Evolutionary conservation across 92 coral and sea anemone genomes (phyloP).

Genomic region (Phenganax subtilis): DNA sequence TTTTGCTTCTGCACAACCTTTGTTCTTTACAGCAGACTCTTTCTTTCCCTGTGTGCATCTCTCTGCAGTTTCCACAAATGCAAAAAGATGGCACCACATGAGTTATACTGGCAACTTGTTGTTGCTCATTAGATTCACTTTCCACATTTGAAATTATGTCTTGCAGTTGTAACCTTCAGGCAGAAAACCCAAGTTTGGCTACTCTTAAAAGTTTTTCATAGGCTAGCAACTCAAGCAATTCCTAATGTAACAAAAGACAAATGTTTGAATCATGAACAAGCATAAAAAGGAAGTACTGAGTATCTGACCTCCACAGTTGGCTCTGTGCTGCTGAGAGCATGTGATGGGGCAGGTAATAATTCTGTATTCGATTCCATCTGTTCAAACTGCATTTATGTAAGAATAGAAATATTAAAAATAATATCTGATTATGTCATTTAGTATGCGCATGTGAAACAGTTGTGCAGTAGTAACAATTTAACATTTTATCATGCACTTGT

Average conservation of each 20-base stretch:
- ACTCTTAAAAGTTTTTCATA: constrained; percentile 5
- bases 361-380: too few species aligned
- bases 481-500: not conserved
- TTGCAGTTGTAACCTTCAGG: constrained; percentile 20
- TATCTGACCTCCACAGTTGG: not conserved
- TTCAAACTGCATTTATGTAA: too few species aligned
- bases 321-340: not conserved
- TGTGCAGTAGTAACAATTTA: not conserved
- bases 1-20: constrained; percentile 2
- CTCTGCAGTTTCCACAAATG: constrained; percentile 28
- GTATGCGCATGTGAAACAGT: not conserved
- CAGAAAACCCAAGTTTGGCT: constrained; percentile 4
- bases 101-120: not conserved
- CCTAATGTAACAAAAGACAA: not conserved
- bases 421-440: too few species aligned
- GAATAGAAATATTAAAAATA: too few species aligned
- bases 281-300: not conserved
- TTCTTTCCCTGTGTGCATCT: constrained; percentile 17
- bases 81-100: constrained; percentile 19
- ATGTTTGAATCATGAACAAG: not conserved
- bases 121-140: constrained; percentile 18
- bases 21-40: constrained; percentile 26
- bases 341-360: not conserved
- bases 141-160: constrained; percentile 10
- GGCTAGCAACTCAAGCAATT: not conserved